Evolutionary conservation across 2,888 invertebrate genomes (phyloP), one percentile per base, ranked within the genome.

Genomic region (Brachyptera risi): DNA sequence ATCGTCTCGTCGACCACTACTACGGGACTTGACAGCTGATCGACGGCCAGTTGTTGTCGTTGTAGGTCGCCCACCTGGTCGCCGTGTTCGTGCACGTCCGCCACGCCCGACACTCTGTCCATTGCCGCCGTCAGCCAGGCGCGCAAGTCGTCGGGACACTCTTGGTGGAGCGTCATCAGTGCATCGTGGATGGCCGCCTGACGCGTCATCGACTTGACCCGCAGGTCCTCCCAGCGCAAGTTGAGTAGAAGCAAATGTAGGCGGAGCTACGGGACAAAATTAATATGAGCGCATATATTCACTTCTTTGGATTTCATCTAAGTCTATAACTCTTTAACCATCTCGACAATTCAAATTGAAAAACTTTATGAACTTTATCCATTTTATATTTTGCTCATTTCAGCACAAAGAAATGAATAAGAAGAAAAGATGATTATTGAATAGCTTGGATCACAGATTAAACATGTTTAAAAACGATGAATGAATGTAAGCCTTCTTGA

Each of bases 161-260:
- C 72, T 67, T 85, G 81, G 70, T 86, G 86, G 61, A 81, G 76
- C 21, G 75, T 74, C 82, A 83, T 84, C 65, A 86, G 69, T 13
- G 72, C 70, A 72, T 77, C 70, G 64, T 68, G 70, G 37, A 73
- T 70, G 44, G 77, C 79, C 1, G 86, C 83, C 78, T 96, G 95
- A 66, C 89, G 83, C 68, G 85, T 85, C 79, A 95, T 85, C 7
- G 94, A 92, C 65, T 83, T 82, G 62, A 86, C 76, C 35, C 95
- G 79, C 59, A 95, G 80, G 64, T 83, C 85, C 78, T 95, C 94
- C 95, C 95, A 95, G 65, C 93, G 84, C 67, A 87, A 85, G 75
- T 90, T 90, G 9, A 96, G 81, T 67, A 95, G 79, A 56, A 88
- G 85, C 87, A 95, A 90, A 78, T 95, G 94, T 63, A 90, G 84